phyloP scores from a whole-genome alignment of 2,888 invertebrate species.

The Saturnia japonica region DNA sequence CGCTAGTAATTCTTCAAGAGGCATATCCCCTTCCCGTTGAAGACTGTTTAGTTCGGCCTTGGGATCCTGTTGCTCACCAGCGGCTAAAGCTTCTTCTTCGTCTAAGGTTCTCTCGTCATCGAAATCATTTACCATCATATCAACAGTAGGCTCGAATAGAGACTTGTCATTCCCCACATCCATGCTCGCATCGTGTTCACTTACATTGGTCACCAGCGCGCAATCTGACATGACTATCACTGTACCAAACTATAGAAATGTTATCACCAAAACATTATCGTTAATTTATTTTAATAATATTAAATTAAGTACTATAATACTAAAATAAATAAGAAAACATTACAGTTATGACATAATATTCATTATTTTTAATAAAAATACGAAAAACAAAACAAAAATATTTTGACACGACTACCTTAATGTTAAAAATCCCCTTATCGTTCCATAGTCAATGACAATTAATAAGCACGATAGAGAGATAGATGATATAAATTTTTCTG shows the following conservation, averaged over 20 bases:
- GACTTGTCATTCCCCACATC: slow-evolving; percentile 80
- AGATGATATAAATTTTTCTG: background rate
- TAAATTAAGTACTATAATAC: slow-evolving; percentile 37
- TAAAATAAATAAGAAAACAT: slow-evolving; percentile 55
- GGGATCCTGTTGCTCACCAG: slow-evolving; percentile 91
- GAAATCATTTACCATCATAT: slow-evolving; percentile 98
- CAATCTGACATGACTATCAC: slow-evolving; percentile 80
- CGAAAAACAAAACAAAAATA: slow-evolving; percentile 75
- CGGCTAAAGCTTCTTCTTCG: slow-evolving; percentile 97
- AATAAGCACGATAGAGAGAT: background rate
- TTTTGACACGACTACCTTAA: slow-evolving; percentile 68
- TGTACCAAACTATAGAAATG: slow-evolving; percentile 53
- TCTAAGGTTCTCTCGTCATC: slow-evolving; percentile 98
- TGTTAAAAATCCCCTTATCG: background rate
- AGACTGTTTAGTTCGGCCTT: slow-evolving; percentile 94
- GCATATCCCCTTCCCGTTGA: slow-evolving; percentile 97
- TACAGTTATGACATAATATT: slow-evolving; percentile 56
- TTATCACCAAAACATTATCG: slow-evolving; percentile 63
- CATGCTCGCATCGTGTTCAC: slow-evolving; percentile 81
- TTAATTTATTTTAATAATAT: slow-evolving; percentile 41
- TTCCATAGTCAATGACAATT: background rate
- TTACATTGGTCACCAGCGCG: slow-evolving; percentile 78
- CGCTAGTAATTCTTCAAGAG: slow-evolving; percentile 94
- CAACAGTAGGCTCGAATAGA: slow-evolving; percentile 95
- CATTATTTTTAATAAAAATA: slow-evolving; percentile 45